These are phyloP conservation scores for Dynastes maya DNA, from an alignment of 2,888 invertebrate species.

Conservation along the genomic window DNA sequence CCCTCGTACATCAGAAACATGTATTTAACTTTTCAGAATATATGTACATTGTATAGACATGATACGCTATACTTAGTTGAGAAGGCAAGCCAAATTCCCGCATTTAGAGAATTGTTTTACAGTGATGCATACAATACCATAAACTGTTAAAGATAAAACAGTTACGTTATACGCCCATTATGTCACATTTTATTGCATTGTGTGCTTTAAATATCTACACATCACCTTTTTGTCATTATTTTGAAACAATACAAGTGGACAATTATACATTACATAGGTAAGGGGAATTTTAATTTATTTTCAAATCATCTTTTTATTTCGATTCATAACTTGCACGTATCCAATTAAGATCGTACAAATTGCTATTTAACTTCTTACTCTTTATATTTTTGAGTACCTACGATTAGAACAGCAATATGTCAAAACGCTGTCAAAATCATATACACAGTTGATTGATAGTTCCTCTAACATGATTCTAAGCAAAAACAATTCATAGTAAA, in stretches of 20 bases:
- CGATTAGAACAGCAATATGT: no score
- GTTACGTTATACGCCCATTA: neutral
- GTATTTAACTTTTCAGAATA: no score
- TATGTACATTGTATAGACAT: no score
- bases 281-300: neutral
- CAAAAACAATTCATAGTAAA: slow-evolving; percentile 25
- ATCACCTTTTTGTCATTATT: neutral
- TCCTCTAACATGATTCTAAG: neutral
- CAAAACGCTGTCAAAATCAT: neutral
- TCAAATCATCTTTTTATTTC: no score
- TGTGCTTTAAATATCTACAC: neutral
- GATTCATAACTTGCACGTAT: no score
- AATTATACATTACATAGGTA: neutral
- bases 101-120: slow-evolving; percentile 7
- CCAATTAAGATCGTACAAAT: no score
- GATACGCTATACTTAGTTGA: no score
- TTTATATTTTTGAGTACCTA: no score
- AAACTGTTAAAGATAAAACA: slow-evolving; percentile 19
- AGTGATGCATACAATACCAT: neutral
- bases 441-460: neutral
- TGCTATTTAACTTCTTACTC: no score
- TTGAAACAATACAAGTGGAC: slow-evolving; percentile 1
- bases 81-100: neutral
- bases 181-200: neutral
- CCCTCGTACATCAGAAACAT: no score